Base-by-base conservation (phyloP, 92 coral and sea anemone species). In the Umimayanthus kanabou region DNA sequence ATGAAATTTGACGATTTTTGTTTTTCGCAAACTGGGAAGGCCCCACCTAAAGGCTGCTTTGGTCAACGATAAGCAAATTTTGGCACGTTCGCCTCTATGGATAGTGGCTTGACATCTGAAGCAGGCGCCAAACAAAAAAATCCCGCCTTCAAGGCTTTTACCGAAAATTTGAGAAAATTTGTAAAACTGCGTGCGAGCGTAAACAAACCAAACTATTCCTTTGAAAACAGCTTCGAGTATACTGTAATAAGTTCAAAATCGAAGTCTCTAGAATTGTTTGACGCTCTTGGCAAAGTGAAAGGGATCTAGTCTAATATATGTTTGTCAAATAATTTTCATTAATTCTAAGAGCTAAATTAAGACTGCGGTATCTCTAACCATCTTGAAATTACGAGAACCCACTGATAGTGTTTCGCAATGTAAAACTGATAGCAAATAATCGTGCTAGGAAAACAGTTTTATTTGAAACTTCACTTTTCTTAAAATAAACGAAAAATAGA, bases 271-370 rank as follows among this genome's bases (percentile, higher is more conserved):
- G 53, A 47, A 45, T 18, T 43, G 26, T 45, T 83, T 45, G 65
- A 74, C 26, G 78, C 47, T 47, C 66, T 50, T 69, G n/a, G 20
- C 43, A 83, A 83, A 83, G 30, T 71, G 67, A 28, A 47, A 45
- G 79, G 55, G 74, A 42, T 66, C 67, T 20, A 22, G 40, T 37
- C 15, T 64, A 70, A 28, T 69, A 83, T 73, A 83, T 49, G 77
- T 70, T 83, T 83, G 77, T 28, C 37, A 14, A 70, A 67, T 70
- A 26, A 14, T 47, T 70, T 83, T 69, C 55, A 43, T 83, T 47
- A 83, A 83, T 83, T 83, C 42, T 70, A 49, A 83, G 87, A 83
- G 77, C 79, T 83, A 83, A 83, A 83, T 83, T 47, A 53, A 83
- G 78, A 30, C 76, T 45, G 78, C 67, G 75, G 78, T 83, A 83